Base-by-base conservation (phyloP, 2,797 vertebrate species). In the Amblyraja radiata region DNA sequence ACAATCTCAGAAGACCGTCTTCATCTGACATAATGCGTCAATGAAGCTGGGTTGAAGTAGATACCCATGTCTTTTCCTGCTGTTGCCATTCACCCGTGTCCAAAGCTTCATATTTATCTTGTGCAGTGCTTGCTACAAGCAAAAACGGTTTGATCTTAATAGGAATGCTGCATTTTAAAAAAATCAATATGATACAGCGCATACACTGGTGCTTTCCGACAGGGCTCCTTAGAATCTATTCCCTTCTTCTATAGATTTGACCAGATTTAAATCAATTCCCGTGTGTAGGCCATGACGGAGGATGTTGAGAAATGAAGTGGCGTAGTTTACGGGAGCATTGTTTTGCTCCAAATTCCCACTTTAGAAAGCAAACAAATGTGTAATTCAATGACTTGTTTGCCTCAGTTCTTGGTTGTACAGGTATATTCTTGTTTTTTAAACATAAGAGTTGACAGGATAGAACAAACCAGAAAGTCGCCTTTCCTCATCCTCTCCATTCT, bases 1-100 rank as follows among this genome's bases (percentile, higher is more conserved):
- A 93, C 93, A 94, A 95, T 95, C 96, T 95, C 95, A 93, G 93
- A 95, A 6, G 94, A 95, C 95, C 94, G 95, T 95, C 95, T 94
- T 83, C 86, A 73, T 2, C 93, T 83, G 94, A 93, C 0, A 21
- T 93, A 93, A 94, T 25, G 71, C 93, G 94, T 95, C 95, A 94
- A 83, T 94, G 94, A 39, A 36, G 84, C 94, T 93, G 93, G 94
- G 93, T 65, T 68, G 93, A 93, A 81, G 94, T 0, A 81, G 93
- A 93, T 93, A 94, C 25, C 93, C 92, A 93, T 94, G 94, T 94
- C 93, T 0, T 93, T 74, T 93, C 95, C 93, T 68, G 93, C 93
- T 93, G 94, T 3, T 94, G 79, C 94, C 28, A 73, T 91, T 86
- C 93, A 94, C 36, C 93, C 93, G 94, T 93, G 36, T 76, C 83